These are phyloP conservation scores for Hyla sarda DNA, from an alignment of 2,113 vertebrate genomes.

Conservation along the genomic window DNA sequence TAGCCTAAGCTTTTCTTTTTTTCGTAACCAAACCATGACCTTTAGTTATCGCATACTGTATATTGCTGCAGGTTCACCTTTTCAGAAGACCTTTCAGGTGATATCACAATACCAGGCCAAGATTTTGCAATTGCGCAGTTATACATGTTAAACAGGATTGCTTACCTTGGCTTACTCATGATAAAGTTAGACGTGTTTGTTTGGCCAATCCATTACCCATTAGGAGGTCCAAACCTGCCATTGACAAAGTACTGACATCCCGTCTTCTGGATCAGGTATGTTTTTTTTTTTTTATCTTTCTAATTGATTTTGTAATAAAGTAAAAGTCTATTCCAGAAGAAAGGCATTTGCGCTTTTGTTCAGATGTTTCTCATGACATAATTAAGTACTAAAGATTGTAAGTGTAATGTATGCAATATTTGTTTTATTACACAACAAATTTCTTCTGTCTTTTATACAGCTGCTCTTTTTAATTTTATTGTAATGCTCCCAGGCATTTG, in stretches of 20 bases:
- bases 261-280: neutral
- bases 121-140: too few species aligned
- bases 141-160: too few species aligned
- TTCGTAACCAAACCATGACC: too few species aligned
- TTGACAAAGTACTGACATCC: neutral
- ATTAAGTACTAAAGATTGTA: constrained; percentile 6
- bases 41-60: too few species aligned
- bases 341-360: neutral
- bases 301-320: neutral
- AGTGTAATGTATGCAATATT: constrained; percentile 35
- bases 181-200: too few species aligned
- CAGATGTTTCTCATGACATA: neutral
- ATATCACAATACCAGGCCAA: too few species aligned
- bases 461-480: constrained; percentile 41
- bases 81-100: too few species aligned
- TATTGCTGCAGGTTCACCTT: too few species aligned
- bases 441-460: constrained; percentile 41
- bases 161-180: too few species aligned
- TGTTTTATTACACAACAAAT: constrained; percentile 42
- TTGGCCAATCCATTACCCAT: neutral
- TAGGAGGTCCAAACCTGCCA: too few species aligned
- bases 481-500: constrained; percentile 57
- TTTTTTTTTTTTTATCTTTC: neutral
- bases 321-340: too few species aligned
- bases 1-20: too few species aligned